Evolutionary conservation across 2,797 vertebrate genomes (phyloP), one percentile per base, ranked within the genome.

Genomic region (Alauda arvensis): DNA sequence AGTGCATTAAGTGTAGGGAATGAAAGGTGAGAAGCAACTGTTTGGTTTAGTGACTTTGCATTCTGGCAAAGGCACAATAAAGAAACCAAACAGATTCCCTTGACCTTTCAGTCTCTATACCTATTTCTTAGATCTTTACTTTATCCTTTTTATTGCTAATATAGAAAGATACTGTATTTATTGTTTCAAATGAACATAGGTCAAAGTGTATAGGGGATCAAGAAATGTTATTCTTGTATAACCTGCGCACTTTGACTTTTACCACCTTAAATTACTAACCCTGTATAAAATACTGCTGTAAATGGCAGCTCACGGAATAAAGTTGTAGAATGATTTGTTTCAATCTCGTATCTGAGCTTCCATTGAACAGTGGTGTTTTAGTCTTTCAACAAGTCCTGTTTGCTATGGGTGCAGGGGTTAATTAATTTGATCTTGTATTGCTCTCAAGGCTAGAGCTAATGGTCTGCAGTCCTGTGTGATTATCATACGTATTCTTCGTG

Each of bases 401-500:
- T 96, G 92, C 83, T 93, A 1, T 91, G 88, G 40, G 90, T 95
- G 91, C 95, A 96, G 93, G 97, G 94, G 89, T 93, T 94, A 88
- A 96, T 96, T 97, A 97, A 98, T 75, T 96, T 98, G 97, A 95
- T 98, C 98, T 96, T 98, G 93, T 97, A 96, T 98, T 98, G 95
- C 96, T 96, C 97, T 97, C 97, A 98, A 99, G 99, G 99, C 99
- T 98, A 99, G 99, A 98, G 99, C 99, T 97, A 99, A 99, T 82
- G 99, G 99, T 91, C 98, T 99, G 83, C 99, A 99, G 94, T 99
- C 99, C 95, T 99, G 99, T 94, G 99, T 99, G 96, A 97, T 99
- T 97, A 98, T 99, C 96, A 99, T 99, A 96, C 98, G 99, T 81
- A 99, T 99, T 96, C 98, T 99, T 89, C 97, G 98, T 92, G 99